Evolutionary conservation across 2,797 vertebrate species (phyloP).

Genomic region (Crenichthys baileyi): DNA sequence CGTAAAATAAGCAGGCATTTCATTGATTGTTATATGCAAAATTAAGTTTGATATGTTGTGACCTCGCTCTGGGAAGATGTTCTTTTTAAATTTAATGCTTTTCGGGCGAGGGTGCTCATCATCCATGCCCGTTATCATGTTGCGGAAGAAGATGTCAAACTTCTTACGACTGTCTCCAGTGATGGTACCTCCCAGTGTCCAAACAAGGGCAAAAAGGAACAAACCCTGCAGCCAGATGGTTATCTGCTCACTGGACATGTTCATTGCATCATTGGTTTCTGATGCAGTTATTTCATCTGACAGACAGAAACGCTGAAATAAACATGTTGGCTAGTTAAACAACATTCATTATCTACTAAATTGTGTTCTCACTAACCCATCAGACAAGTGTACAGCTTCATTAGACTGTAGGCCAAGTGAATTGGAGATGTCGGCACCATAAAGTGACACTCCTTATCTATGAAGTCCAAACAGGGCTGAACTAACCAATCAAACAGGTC

Average conservation of each 20-base stretch:
- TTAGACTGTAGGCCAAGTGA: conserved; percentile 87
- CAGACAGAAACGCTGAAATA: conserved; percentile 12
- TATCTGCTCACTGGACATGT: conserved; percentile 86
- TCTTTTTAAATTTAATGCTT: conserved; percentile 86
- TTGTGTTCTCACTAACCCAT: conserved; percentile 80
- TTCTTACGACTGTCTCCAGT: conserved; percentile 87
- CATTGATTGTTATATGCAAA: neutral
- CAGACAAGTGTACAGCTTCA: conserved; percentile 88
- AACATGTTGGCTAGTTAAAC: conserved; percentile 1
- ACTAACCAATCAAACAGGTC: conserved; percentile 91
- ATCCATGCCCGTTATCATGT: conserved; percentile 81
- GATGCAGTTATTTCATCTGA: conserved; percentile 86
- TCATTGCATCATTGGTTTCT: conserved; percentile 62
- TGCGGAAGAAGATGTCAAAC: conserved; percentile 91
- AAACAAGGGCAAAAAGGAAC: conserved; percentile 92
- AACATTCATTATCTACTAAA: neutral
- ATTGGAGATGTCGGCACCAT: conserved; percentile 86
- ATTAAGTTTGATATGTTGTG: conserved; percentile 6
- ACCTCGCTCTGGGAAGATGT: conserved; percentile 91
- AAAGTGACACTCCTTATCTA: conserved; percentile 82
- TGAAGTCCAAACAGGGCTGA: conserved; percentile 90
- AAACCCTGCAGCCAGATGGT: conserved; percentile 89
- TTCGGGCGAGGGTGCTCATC: conserved; percentile 83
- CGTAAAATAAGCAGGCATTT: neutral
- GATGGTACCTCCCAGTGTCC: conserved; percentile 89